Percentiles rank a stretch among this genome's conserved stretches.
Conservation (phyloP, 2,888 invertebrate species). For the Phortica okadai region DNA sequence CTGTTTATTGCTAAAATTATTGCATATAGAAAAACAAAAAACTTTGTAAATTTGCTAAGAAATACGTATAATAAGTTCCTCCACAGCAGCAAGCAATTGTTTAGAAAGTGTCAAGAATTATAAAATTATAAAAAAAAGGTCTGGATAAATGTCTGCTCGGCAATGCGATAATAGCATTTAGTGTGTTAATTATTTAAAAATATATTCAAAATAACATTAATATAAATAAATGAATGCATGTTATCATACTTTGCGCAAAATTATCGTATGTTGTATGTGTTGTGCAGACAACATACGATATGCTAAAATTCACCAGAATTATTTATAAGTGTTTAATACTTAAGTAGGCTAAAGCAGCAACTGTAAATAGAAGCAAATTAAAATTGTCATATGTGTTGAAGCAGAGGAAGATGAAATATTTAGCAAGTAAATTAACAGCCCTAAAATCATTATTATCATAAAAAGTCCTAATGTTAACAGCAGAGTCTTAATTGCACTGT, state of each 20-base stretch:
- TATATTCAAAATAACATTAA: conserved; percentile 33
- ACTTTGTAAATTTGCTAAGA: conserved; percentile 60
- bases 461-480: no score
- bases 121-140: conserved; percentile 29
- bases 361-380: conserved; percentile 44
- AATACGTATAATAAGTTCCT: conserved; percentile 66
- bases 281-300: neutral
- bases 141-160: neutral
- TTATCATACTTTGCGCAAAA: no score
- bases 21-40: conserved; percentile 13
- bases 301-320: conserved; percentile 38
- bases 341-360: conserved; percentile 50
- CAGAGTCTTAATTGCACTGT: no score
- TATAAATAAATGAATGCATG: conserved; percentile 26
- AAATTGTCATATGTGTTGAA: conserved; percentile 11
- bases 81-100: conserved; percentile 56
- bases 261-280: no score
- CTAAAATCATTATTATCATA: no score
- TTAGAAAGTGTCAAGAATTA: conserved; percentile 26
- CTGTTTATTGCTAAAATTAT: conserved; percentile 3
- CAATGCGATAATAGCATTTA: conserved; percentile 43
- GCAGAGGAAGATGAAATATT: neutral
- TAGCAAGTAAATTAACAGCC: neutral
- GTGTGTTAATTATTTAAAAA: conserved; percentile 42
- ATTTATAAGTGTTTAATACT: conserved; percentile 31